phyloP scores from a whole-genome alignment of 2,113 vertebrate genomes.

The Gopherus evgoodei region DNA sequence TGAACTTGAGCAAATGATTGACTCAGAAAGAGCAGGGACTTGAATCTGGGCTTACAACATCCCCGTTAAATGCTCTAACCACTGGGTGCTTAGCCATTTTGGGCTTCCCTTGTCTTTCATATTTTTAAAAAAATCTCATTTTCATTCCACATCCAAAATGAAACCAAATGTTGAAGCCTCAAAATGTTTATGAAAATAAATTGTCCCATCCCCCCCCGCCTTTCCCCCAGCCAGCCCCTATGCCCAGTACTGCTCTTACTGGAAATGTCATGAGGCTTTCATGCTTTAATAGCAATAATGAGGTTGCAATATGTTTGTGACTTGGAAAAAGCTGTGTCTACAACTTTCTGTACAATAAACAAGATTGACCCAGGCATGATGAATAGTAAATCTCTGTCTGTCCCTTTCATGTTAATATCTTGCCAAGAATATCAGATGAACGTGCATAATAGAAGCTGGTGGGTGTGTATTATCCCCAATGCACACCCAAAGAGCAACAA shows the following conservation, averaged over 20 bases:
- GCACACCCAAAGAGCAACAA: too few species aligned
- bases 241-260: neutral
- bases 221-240: too few species aligned
- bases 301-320: neutral
- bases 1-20: neutral
- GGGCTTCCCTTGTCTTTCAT: neutral
- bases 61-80: neutral
- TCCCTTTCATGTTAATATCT: neutral
- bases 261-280: neutral
- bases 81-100: neutral
- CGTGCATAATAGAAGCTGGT: neutral
- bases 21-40: neutral
- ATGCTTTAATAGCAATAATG: neutral
- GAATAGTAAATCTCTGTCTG: neutral
- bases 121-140: neutral
- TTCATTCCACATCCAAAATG: neutral
- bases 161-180: neutral
- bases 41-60: neutral
- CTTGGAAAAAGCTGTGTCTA: neutral
- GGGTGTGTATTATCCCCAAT: neutral
- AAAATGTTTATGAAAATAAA: neutral
- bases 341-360: neutral
- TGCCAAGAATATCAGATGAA: neutral
- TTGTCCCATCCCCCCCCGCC: neutral
- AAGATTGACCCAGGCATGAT: rapidly evolving